phyloP scores from a whole-genome alignment of 2,797 vertebrate species.

The Gouania willdenowi region DNA sequence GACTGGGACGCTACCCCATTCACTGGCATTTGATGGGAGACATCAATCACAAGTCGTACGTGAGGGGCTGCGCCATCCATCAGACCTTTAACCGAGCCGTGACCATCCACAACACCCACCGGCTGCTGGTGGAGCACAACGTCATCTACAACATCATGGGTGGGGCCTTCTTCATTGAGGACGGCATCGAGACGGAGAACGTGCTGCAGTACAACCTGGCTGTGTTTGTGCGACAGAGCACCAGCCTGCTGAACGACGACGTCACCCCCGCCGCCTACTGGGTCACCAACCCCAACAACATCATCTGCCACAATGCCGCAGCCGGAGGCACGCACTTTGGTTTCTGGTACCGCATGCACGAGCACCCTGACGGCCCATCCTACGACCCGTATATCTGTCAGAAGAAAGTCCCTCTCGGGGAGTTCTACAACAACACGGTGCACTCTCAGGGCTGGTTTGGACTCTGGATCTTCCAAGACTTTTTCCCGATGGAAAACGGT shows the following conservation, averaged over 20 bases:
- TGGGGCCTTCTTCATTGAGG: constrained; percentile 88
- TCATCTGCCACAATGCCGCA: constrained; percentile 80
- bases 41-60: constrained; percentile 77
- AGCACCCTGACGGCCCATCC: constrained; percentile 80
- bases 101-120: constrained; percentile 85
- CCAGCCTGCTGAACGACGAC: constrained; percentile 87
- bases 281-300: constrained; percentile 88
- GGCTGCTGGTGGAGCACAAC: constrained; percentile 82
- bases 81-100: constrained; percentile 84
- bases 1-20: constrained; percentile 84
- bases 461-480: constrained; percentile 85
- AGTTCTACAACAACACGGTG: constrained; percentile 85
- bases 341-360: constrained; percentile 89
- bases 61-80: constrained; percentile 82
- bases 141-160: constrained; percentile 86
- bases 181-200: constrained; percentile 85
- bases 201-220: constrained; percentile 86
- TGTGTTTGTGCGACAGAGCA: constrained; percentile 84
- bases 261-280: constrained; percentile 86
- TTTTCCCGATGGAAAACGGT: constrained; percentile 73
- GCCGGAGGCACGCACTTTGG: constrained; percentile 88
- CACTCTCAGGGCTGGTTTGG: constrained; percentile 91
- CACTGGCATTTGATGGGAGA: constrained; percentile 87
- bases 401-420: constrained; percentile 79
- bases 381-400: constrained; percentile 77